Percentiles rank a stretch among this genome's conserved stretches.
Evolutionary conservation across 2,113 vertebrate species (phyloP).

Genomic region (Suncus etruscus): DNA sequence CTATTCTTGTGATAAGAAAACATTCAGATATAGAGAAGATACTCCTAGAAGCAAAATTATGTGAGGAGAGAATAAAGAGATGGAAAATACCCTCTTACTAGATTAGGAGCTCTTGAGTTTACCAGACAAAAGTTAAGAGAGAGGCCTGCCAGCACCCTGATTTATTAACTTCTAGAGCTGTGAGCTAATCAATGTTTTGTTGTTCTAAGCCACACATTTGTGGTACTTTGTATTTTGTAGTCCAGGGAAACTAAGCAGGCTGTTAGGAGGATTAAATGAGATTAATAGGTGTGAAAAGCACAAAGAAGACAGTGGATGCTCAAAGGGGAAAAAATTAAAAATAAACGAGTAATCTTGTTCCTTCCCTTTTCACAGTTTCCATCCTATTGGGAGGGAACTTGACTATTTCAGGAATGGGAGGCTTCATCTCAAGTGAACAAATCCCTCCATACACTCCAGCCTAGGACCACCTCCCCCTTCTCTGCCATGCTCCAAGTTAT

Average conservation of each 20-base stretch:
- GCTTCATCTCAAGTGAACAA: background rate
- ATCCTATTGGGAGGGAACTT: too few species aligned
- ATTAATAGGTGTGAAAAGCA: background rate
- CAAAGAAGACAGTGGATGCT: background rate
- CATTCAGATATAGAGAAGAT: background rate
- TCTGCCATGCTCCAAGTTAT: background rate
- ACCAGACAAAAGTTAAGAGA: background rate
- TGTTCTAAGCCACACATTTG: background rate
- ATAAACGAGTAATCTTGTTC: too few species aligned
- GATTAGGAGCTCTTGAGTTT: background rate
- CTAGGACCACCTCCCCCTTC: too few species aligned
- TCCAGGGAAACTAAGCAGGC: background rate
- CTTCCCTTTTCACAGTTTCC: background rate
- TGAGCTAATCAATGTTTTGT: background rate
- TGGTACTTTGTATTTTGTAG: background rate
- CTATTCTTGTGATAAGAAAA: background rate
- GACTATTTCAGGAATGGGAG: background rate
- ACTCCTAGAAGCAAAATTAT: background rate
- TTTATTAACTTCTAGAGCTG: background rate
- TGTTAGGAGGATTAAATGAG: constrained; percentile 29
- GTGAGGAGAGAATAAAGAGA: background rate
- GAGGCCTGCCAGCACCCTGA: background rate
- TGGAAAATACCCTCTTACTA: background rate
- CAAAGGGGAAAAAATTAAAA: background rate
- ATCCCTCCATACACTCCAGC: background rate